phyloP scores from a whole-genome alignment of 1,140 invertebrate species.

The Orussus abietinus region DNA sequence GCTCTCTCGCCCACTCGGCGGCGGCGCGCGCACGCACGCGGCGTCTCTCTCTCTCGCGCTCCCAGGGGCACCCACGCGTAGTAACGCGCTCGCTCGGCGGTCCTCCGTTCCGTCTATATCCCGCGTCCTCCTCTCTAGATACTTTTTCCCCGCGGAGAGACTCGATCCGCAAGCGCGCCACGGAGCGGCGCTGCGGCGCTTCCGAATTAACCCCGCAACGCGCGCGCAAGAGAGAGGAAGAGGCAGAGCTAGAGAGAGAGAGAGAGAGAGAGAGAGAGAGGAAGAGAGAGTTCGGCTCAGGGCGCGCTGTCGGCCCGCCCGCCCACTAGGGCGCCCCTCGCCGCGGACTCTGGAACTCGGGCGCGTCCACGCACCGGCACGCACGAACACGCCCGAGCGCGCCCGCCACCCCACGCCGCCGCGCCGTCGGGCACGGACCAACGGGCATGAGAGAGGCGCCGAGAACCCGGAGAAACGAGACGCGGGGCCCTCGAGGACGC shows the following conservation, averaged over 20 bases:
- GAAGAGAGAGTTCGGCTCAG: slow-evolving; percentile 6
- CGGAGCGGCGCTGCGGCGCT: too few relatives aligned
- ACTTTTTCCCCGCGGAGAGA: too few relatives aligned
- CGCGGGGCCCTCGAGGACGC: not conserved
- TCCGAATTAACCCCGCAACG: too few relatives aligned
- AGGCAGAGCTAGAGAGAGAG: slow-evolving; percentile 1
- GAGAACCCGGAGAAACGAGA: slow-evolving; percentile 5
- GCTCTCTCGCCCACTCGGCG: not conserved
- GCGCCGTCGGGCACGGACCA: not conserved
- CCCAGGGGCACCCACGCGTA: too few relatives aligned
- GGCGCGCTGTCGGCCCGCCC: slow-evolving; percentile 8
- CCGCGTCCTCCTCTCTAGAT: not conserved
- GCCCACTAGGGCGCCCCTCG: slow-evolving; percentile 1
- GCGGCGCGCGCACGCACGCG: slow-evolving; percentile 7
- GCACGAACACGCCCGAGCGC: slow-evolving; percentile 2
- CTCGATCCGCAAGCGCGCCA: too few relatives aligned
- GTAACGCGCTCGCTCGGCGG: not conserved
- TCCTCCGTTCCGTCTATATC: not conserved
- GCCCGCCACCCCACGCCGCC: slow-evolving; percentile 3
- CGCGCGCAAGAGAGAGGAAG: slow-evolving; percentile 4
- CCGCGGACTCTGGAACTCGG: too few relatives aligned
- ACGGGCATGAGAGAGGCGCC: not conserved
- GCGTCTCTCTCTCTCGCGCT: not conserved
- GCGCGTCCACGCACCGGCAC: slow-evolving; percentile 3
- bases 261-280: slow-evolving; percentile 13